phyloP scores from a whole-genome alignment of 1,140 invertebrate species.

The Antheraea pernyi region DNA sequence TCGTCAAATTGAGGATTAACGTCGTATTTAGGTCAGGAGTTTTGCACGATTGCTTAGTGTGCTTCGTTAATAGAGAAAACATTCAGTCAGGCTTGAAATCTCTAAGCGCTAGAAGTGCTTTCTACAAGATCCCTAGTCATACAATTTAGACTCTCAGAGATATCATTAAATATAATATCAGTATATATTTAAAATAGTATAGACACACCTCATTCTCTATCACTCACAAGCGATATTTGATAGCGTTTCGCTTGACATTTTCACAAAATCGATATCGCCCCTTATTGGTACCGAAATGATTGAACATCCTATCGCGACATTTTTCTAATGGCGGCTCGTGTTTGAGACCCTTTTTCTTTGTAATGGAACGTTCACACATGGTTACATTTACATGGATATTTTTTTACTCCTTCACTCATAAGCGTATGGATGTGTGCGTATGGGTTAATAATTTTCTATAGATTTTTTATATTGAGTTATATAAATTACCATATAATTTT shows the following conservation, averaged over 20 bases:
- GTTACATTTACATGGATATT: slow-evolving; percentile 1
- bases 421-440: background rate
- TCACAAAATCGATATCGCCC: slow-evolving; percentile 74
- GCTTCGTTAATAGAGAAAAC: too few relatives aligned
- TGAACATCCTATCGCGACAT: slow-evolving; percentile 77
- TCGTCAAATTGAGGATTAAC: too few relatives aligned
- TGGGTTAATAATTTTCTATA: background rate
- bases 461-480: background rate
- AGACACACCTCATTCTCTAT: slow-evolving; percentile 5
- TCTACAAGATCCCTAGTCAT: too few relatives aligned
- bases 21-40: too few relatives aligned
- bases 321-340: slow-evolving; percentile 74
- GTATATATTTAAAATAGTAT: slow-evolving; percentile 4
- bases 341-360: slow-evolving; percentile 71
- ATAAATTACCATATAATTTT: background rate
- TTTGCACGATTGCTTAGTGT: too few relatives aligned
- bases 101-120: too few relatives aligned
- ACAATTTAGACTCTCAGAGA: too few relatives aligned
- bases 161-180: slow-evolving; percentile 5
- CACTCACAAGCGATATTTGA: slow-evolving; percentile 47
- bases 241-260: slow-evolving; percentile 64
- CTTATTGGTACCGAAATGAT: slow-evolving; percentile 78
- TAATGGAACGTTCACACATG: slow-evolving; percentile 47
- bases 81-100: too few relatives aligned
- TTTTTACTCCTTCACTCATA: background rate